These are phyloP conservation scores for Pristiophorus japonicus DNA, from an alignment of 2,113 vertebrate species.

Conservation along the genomic window DNA sequence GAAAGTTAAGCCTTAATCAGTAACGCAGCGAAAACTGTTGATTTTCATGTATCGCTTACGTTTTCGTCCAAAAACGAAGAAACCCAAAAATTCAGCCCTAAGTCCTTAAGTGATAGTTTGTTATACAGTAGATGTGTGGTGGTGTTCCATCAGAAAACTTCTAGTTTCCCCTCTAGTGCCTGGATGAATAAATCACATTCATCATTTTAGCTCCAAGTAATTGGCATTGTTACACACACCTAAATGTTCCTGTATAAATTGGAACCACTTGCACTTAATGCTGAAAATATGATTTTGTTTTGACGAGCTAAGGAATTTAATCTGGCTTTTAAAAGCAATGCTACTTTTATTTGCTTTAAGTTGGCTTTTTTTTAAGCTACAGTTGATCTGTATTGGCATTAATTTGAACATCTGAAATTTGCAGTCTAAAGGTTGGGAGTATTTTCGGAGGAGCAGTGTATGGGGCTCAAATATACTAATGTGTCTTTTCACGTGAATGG, in stretches of 20 bases:
- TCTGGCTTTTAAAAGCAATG: not conserved
- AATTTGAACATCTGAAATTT: not conserved
- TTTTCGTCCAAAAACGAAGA: too few species aligned
- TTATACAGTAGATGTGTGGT: not conserved
- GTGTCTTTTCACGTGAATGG: not conserved
- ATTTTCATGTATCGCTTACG: too few species aligned
- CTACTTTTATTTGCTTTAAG: not conserved
- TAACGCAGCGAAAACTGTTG: too few species aligned
- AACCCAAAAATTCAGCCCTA: too few species aligned
- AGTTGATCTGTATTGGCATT: not conserved
- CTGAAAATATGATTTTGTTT: not conserved
- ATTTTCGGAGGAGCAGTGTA: not conserved
- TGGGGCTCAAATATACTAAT: not conserved
- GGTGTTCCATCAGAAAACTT: not conserved
- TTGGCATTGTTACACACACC: not conserved
- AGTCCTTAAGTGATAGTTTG: not conserved
- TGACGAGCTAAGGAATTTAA: not conserved
- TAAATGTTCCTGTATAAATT: not conserved
- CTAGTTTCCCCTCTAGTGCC: not conserved
- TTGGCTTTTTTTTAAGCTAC: not conserved
- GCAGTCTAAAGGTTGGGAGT: not conserved
- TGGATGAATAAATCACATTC: not conserved
- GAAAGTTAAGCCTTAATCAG: too few species aligned
- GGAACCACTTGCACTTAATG: not conserved
- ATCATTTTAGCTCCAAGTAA: not conserved